Base-by-base conservation (phyloP, 1,140 invertebrate species). In the Calycopis cecrops region DNA sequence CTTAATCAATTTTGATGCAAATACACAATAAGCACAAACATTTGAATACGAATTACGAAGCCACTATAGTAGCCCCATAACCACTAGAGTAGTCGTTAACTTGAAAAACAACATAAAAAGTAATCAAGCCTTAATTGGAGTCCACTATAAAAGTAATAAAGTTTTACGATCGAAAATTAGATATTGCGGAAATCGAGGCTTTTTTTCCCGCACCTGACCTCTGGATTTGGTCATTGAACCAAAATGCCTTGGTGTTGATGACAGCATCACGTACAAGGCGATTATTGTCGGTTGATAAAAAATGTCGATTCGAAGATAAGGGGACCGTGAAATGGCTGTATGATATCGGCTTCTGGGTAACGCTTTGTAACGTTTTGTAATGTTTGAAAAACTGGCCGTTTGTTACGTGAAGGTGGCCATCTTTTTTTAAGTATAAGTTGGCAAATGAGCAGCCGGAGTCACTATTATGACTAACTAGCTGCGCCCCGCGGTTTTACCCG, bases 131-230 rank as follows among this genome's bases (percentile, higher is more conserved):
- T 38, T 44, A 59, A 53, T 53, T 44, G 21, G 21, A 28, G 21
- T 6, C 28, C 12, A 34, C 34, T 35, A 16, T 65, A 62, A 62
- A 60, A 34, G 28, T 63, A 67, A 78, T 80, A 75, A 75, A 75
- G 60, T 62, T 76, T 75, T 78, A 77, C 64, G 69, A 71, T 54
- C 71, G 55, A 69, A 73, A 76, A 78, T 76, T 68, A 73, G 73
- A 69, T 71, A 68, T 64, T 63, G 65, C 70, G 67, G 73, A 72
- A 76, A 72, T 50, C 58, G 66, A 60, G 50, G 61, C 71, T 76
- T 76, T 76, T 79, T 67, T 60, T 52, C 59, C 59, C 57, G 52
- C 64, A 75, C 66, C 70, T 76, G 67, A 79, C 75, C 75, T 79
- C 56, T 63, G 52, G 50, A 38, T 21, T 56, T 70, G 75, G 79